Percentiles rank a stretch among this genome's conserved stretches.
Evolutionary conservation across 2,888 invertebrate species (phyloP).

Genomic region (Bembecia ichneumoniformis): DNA sequence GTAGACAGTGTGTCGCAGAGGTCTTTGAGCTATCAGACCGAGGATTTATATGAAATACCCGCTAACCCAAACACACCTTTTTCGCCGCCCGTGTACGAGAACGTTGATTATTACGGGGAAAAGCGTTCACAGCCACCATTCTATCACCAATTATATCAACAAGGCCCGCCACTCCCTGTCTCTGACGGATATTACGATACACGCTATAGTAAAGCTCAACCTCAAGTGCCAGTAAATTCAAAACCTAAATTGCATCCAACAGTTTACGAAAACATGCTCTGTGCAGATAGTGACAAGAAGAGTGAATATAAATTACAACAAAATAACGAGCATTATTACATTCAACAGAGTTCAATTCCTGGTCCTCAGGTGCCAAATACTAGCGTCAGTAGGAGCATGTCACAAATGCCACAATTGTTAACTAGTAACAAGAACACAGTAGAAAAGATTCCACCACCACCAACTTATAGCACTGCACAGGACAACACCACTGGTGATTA

Average conservation of each 20-base stretch:
- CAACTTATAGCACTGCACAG: conserved; percentile 41
- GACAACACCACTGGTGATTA: conserved; percentile 56
- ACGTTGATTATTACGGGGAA: conserved; percentile 83
- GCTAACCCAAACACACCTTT: conserved; percentile 51
- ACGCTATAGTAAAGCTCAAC: conserved; percentile 83
- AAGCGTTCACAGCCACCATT: conserved; percentile 73
- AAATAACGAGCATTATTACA: conserved; percentile 47
- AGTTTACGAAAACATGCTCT: conserved; percentile 67
- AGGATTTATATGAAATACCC: conserved; percentile 61
- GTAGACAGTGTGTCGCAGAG: conserved; percentile 74
- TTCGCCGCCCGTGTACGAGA: conserved; percentile 79
- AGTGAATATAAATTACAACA: conserved; percentile 45
- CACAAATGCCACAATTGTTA: conserved; percentile 32
- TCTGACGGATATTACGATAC: conserved; percentile 66
- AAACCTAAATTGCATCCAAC: conserved; percentile 50
- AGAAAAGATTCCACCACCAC: conserved; percentile 70
- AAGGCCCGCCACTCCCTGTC: conserved; percentile 53
- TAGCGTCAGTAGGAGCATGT: conserved; percentile 37
- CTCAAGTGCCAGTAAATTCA: conserved; percentile 79
- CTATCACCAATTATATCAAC: conserved; percentile 72
- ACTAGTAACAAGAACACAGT: conserved; percentile 61
- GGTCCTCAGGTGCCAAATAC: conserved; percentile 59
- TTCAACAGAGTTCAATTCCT: conserved; percentile 55
- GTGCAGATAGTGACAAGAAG: conserved; percentile 55
- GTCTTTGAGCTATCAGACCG: conserved; percentile 64